These are phyloP conservation scores for Xyliphius kryptos DNA, from an alignment of 2,113 vertebrate genomes.

Conservation along the genomic window DNA sequence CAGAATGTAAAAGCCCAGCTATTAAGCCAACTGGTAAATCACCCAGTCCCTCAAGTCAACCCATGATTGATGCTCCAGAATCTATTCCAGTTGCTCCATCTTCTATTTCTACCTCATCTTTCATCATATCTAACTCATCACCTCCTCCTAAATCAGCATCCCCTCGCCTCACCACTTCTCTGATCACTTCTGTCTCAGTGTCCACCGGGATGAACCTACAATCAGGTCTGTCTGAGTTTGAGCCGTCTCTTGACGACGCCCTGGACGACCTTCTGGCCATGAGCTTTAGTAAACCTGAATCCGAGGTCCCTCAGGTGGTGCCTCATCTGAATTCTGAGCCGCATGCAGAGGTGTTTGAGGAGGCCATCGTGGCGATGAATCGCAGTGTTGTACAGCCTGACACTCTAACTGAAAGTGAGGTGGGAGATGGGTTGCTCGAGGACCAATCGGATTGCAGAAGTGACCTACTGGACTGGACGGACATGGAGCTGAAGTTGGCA, in stretches of 20 bases:
- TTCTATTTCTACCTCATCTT: conserved; percentile 32
- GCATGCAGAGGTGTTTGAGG: conserved; percentile 49
- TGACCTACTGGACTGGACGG: conserved; percentile 63
- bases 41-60: conserved; percentile 46
- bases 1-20: conserved; percentile 32
- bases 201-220: conserved; percentile 36
- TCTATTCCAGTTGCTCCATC: conserved; percentile 43
- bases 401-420: conserved; percentile 51
- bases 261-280: conserved; percentile 65
- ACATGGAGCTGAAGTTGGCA: conserved; percentile 62
- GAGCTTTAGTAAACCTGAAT: conserved; percentile 48
- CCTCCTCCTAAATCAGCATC: conserved; percentile 42
- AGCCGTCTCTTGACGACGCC: conserved; percentile 62
- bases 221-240: background rate
- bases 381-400: conserved; percentile 65
- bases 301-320: conserved; percentile 27
- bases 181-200: conserved; percentile 16
- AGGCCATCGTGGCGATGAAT: conserved; percentile 59
- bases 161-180: conserved; percentile 34
- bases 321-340: conserved; percentile 14
- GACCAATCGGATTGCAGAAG: conserved; percentile 53
- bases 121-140: conserved; percentile 17
- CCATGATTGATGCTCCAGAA: background rate
- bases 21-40: conserved; percentile 36
- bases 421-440: conserved; percentile 56